Evolutionary conservation across 2,797 vertebrate species (phyloP).

Genomic region (Bufotes viridis): DNA sequence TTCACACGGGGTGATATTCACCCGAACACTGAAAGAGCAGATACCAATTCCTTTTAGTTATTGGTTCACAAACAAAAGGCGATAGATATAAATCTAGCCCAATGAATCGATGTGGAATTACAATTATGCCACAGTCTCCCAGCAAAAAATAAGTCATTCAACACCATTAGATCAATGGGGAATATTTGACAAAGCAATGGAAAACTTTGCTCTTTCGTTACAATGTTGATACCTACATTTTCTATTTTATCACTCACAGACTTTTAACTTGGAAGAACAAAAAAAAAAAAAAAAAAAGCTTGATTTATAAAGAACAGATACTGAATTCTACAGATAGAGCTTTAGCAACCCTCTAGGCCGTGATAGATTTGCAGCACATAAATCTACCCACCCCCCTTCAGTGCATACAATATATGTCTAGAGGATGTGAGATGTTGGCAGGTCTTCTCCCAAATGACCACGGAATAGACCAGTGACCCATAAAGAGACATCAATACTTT

Average conservation of each 20-base stretch:
- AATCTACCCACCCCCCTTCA: constrained; percentile 6
- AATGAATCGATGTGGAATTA: neutral
- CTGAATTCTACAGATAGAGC: neutral
- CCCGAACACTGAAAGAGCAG: neutral
- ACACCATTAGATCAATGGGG: neutral
- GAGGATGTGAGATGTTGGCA: constrained; percentile 23
- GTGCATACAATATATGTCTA: constrained; percentile 24
- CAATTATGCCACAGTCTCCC: neutral
- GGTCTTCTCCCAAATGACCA: constrained; percentile 13
- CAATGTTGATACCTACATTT: neutral
- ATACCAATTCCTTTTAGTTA: neutral
- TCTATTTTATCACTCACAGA: constrained; percentile 12
- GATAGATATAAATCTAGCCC: neutral
- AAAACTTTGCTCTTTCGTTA: neutral
- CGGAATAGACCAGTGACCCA: constrained; percentile 39
- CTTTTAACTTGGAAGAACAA: constrained; percentile 13
- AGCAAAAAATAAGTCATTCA: neutral
- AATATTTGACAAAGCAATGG: neutral
- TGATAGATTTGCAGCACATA: constrained; percentile 22
- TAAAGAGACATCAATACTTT: constrained; percentile 46
- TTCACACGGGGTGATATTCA: no score
- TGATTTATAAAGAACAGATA: neutral
- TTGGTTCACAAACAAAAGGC: neutral
- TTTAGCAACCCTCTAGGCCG: constrained; percentile 14
- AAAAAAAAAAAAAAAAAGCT: neutral